Evolutionary conservation across 2,888 invertebrate species (phyloP).

Genomic region (Lasiommata megera): DNA sequence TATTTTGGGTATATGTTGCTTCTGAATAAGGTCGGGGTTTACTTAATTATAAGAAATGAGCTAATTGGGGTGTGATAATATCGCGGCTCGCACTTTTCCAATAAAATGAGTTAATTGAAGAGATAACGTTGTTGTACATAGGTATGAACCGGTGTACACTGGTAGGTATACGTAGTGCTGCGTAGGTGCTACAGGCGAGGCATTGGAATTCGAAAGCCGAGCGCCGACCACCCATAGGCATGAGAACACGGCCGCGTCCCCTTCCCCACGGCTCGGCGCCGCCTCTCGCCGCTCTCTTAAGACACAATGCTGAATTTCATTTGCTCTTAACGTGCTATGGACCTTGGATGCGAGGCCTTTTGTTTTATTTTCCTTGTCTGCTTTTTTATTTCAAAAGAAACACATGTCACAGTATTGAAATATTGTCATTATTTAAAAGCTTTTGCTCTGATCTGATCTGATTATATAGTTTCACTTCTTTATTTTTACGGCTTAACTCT

Average conservation of each 20-base stretch:
- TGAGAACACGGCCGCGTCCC: conserved; percentile 75
- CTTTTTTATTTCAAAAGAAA: conserved; percentile 27
- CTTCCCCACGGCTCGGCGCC: conserved; percentile 74
- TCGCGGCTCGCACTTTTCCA: not conserved
- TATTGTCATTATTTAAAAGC: conserved; percentile 17
- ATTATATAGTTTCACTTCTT: not conserved
- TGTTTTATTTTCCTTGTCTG: conserved; percentile 38
- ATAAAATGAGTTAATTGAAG: conserved; percentile 13
- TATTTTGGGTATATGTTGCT: too few relatives aligned
- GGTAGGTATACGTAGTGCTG: conserved; percentile 46
- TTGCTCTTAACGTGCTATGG: conserved; percentile 61
- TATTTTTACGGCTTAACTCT: not conserved
- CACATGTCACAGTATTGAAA: conserved; percentile 25
- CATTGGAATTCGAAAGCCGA: conserved; percentile 80
- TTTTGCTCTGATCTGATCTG: conserved; percentile 4
- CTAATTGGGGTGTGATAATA: not conserved
- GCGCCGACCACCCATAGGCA: conserved; percentile 80
- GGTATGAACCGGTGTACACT: conserved; percentile 28
- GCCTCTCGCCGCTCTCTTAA: conserved; percentile 72
- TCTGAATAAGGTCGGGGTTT: too few relatives aligned
- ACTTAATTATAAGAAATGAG: not conserved
- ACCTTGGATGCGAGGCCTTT: conserved; percentile 44
- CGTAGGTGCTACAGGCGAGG: conserved; percentile 77
- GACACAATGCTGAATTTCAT: conserved; percentile 77
- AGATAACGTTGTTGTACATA: conserved; percentile 16